Conservation (phyloP, 2,113 vertebrate species). For the Argyrosomus japonicus region DNA sequence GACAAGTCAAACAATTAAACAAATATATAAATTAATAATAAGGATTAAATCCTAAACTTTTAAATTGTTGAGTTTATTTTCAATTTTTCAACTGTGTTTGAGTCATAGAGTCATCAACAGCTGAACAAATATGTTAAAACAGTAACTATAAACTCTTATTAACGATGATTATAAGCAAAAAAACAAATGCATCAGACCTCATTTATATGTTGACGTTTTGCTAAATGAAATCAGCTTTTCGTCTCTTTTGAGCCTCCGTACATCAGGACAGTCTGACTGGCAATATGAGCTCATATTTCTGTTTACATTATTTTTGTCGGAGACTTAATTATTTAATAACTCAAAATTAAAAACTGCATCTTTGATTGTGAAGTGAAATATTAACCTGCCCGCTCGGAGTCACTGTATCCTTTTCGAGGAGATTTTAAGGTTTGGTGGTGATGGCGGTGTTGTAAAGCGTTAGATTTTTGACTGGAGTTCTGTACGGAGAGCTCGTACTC, state of each 20-base stretch:
- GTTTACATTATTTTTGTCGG: background rate
- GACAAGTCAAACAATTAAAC: background rate
- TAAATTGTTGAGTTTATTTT: background rate
- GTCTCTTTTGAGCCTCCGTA: conserved; percentile 35
- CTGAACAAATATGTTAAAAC: background rate
- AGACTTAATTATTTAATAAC: background rate
- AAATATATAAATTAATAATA: too few relatives aligned
- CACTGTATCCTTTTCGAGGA: background rate
- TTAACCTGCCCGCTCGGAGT: background rate
- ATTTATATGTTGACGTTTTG: background rate
- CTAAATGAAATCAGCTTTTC: background rate
- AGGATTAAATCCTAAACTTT: background rate
- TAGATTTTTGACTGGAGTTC: conserved; percentile 11
- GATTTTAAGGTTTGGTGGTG: conserved; percentile 5
- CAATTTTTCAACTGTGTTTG: background rate
- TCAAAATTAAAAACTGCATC: background rate
- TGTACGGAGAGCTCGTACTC: conserved; percentile 29
- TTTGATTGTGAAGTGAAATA: background rate
- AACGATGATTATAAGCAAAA: background rate
- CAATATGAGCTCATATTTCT: conserved; percentile 12
- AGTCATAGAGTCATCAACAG: background rate
- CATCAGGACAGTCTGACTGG: background rate
- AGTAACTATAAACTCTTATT: background rate
- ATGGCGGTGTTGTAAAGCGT: background rate
- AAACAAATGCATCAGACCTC: background rate